Evolutionary conservation across 1,140 invertebrate genomes (phyloP), one percentile per base, ranked within the genome.

Genomic region (Euwallacea fornicatus): DNA sequence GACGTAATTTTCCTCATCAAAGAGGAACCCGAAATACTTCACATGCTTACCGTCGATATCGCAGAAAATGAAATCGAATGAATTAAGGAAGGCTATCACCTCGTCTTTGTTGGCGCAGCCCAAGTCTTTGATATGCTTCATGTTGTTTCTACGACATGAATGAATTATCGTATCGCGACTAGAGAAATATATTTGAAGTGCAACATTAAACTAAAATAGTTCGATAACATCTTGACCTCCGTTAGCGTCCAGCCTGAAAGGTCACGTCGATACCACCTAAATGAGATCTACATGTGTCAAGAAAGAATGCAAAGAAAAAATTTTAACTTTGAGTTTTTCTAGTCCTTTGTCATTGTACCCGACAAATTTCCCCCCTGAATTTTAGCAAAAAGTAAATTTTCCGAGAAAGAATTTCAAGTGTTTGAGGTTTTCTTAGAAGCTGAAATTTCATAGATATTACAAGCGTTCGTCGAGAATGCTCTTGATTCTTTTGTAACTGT

Each of bases 361-460:
- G 21, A 33, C 21, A 33, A 33, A 33, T 33, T 33, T 33, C 21
- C 21, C 4, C 21, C 21, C 61, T 42, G 11, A 55, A 13, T 66
- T 59, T 50, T 11, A 68, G 15, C 16, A 62, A 53, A 70, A 70
- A 70, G 50, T 46, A 60, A 70, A 70, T 42, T 59, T 55, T 42
- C 13, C 9, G 43, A 21, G 46, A 64, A 58, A 64, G 69, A 64
- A 64, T 58, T 47, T 21, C 42, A 9, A 62, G 61, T 42, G 13
- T 65, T 56, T 42, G 16, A 21, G 53, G 58, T 50, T 50, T 50
- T 50, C 46, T 50, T 66, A 13, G 55, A 50, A 53, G 62, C 69
- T 71, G 63, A 71, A 66, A 71, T 71, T 71, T 71, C 63, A 41
- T 61, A 66, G 69, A 71, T 71, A 71, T 71, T 71, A 71, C 62